Percentiles rank a stretch among this genome's conserved stretches.
Conservation (phyloP, 2,888 invertebrate genomes). For the Clusia tigrina region DNA sequence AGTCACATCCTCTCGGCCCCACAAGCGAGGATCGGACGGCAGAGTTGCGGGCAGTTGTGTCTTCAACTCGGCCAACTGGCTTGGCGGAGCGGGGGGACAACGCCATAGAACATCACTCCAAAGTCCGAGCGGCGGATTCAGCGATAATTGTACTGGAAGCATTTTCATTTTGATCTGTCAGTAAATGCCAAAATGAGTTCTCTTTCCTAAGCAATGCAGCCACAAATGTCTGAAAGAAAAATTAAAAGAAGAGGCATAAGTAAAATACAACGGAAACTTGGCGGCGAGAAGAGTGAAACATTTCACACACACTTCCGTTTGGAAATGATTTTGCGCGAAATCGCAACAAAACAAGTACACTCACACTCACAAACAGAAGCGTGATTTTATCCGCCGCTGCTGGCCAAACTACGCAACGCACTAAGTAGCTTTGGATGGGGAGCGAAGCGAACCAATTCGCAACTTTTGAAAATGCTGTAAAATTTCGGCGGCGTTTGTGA, state of each 20-base stretch:
- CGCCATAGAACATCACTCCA: constrained; percentile 88
- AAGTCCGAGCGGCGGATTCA: constrained; percentile 81
- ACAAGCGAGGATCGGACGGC: constrained; percentile 87
- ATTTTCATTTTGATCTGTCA: constrained; percentile 69
- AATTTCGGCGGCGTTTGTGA: background rate
- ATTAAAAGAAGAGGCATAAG: background rate
- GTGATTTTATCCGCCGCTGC: constrained; percentile 37
- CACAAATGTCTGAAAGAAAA: background rate
- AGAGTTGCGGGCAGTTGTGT: constrained; percentile 84
- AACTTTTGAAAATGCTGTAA: background rate
- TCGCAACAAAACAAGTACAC: constrained; percentile 4
- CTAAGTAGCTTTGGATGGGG: background rate
- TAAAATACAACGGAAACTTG: background rate
- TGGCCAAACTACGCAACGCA: constrained; percentile 20
- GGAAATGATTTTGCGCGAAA: constrained; percentile 18
- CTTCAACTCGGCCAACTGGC: constrained; percentile 83
- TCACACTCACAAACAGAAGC: constrained; percentile 32
- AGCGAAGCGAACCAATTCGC: background rate
- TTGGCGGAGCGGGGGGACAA: constrained; percentile 81
- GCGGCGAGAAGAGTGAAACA: background rate
- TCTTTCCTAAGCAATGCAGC: background rate
- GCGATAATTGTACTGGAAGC: constrained; percentile 75
- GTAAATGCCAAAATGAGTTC: background rate
- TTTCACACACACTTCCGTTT: constrained; percentile 32
- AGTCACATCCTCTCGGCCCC: constrained; percentile 89